Evolutionary conservation across 2,888 invertebrate species (phyloP).

Genomic region (Spodoptera picta): DNA sequence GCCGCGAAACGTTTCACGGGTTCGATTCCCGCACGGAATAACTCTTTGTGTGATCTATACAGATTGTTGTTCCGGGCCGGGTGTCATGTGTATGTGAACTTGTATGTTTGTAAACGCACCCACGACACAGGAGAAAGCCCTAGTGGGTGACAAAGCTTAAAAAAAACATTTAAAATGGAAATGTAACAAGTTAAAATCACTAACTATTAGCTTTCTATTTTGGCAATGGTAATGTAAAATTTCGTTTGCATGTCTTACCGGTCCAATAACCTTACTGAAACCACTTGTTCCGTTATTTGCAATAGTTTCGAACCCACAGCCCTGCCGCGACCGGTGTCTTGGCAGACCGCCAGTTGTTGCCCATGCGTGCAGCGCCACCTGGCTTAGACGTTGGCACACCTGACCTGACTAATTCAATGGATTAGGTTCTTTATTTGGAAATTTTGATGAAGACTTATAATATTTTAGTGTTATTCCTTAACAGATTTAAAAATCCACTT

Average conservation of each 20-base stretch:
- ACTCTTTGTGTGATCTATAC: too few relatives aligned
- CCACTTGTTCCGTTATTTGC: background rate
- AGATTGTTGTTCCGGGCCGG: too few relatives aligned
- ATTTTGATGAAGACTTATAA: too few relatives aligned
- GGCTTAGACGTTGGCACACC: constrained; percentile 18
- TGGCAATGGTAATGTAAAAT: constrained; percentile 6
- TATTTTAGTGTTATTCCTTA: too few relatives aligned
- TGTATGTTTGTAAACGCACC: too few relatives aligned
- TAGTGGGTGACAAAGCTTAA: too few relatives aligned
- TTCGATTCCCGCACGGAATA: too few relatives aligned
- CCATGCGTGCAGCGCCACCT: constrained; percentile 35
- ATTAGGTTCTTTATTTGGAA: background rate
- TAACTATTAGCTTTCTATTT: background rate
- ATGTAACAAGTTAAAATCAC: background rate
- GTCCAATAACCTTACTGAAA: constrained; percentile 27
- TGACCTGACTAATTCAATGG: constrained; percentile 19
- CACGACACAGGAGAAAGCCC: too few relatives aligned
- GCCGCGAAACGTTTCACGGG: too few relatives aligned
- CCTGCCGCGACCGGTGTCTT: constrained; percentile 32
- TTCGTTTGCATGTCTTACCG: constrained; percentile 2
- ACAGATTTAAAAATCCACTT: too few relatives aligned
- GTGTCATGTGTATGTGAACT: too few relatives aligned
- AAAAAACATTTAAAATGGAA: background rate
- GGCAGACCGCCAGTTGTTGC: constrained; percentile 42
- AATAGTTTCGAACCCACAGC: constrained; percentile 11